Conservation (phyloP, 2,797 vertebrate species). For the Artibeus lituratus region DNA sequence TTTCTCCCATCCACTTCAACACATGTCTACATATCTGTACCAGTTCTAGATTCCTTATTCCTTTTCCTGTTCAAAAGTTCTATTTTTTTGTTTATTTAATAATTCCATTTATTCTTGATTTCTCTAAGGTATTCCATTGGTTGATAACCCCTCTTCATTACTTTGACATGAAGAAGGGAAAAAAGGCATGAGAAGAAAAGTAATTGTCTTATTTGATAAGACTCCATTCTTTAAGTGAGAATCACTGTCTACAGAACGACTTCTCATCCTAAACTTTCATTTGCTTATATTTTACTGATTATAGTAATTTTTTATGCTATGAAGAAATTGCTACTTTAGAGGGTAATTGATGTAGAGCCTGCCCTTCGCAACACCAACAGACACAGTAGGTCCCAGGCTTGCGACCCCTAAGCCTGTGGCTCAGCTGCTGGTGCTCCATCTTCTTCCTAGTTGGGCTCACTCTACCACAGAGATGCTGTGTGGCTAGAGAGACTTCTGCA, state of each 20-base stretch:
- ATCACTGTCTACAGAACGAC: neutral
- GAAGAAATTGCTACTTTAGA: neutral
- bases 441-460: neutral
- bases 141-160: neutral
- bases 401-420: rapidly evolving
- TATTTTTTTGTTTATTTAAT: neutral
- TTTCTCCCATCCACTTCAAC: neutral
- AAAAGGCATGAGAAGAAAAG: neutral
- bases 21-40: neutral
- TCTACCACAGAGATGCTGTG: neutral
- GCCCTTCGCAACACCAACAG: constrained; percentile 94
- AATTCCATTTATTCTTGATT: neutral
- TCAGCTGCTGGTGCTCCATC: neutral
- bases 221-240: neutral
- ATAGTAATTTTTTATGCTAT: neutral
- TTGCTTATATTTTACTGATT: neutral
- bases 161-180: neutral
- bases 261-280: neutral
- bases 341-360: constrained; percentile 81
- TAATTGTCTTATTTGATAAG: neutral
- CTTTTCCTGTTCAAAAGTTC: neutral
- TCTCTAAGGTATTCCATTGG: neutral
- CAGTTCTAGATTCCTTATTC: neutral
- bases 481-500: neutral
- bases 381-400: constrained; percentile 80